These are phyloP conservation scores for Colletes collaris DNA, from an alignment of 2,888 invertebrate genomes.

Conservation along the genomic window DNA sequence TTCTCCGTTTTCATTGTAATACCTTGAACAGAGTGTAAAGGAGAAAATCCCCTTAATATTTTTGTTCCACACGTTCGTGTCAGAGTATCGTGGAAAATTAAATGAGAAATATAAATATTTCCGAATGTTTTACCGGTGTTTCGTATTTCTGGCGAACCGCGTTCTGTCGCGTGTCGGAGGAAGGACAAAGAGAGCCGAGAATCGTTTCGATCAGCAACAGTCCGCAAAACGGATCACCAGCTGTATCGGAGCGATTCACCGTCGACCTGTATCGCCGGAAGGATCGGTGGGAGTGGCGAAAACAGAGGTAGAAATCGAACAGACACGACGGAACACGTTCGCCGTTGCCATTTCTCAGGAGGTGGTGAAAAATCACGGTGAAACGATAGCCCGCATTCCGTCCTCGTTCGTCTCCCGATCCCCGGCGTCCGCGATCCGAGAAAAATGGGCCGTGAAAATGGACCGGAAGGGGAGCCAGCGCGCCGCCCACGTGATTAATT, in stretches of 20 bases:
- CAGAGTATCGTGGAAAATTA: neutral
- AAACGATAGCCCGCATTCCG: constrained; percentile 66
- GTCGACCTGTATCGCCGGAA: constrained; percentile 7
- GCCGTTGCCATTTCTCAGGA: constrained; percentile 58
- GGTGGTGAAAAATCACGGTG: constrained; percentile 64
- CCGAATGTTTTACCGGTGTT: neutral
- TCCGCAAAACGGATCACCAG: constrained; percentile 27
- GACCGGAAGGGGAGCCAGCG: constrained; percentile 50
- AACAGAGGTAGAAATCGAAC: constrained; percentile 34
- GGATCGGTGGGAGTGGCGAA: constrained; percentile 38
- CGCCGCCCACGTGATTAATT: constrained; percentile 59
- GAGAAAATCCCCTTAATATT: too few species aligned
- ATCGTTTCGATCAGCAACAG: constrained; percentile 13
- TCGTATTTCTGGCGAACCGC: neutral
- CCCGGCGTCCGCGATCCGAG: constrained; percentile 48
- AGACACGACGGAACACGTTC: constrained; percentile 33
- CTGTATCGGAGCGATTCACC: constrained; percentile 30
- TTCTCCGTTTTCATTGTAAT: too few species aligned
- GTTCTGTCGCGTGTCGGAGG: neutral
- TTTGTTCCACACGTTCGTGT: too few species aligned
- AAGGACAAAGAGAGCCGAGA: neutral
- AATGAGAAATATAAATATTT: neutral
- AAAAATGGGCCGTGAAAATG: constrained; percentile 67
- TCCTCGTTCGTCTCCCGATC: constrained; percentile 41
- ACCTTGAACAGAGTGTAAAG: too few species aligned